Percentiles rank a stretch among this genome's conserved stretches.
Evolutionary conservation across 1,140 invertebrate species (phyloP).

Genomic region (Sinonovacula constricta): DNA sequence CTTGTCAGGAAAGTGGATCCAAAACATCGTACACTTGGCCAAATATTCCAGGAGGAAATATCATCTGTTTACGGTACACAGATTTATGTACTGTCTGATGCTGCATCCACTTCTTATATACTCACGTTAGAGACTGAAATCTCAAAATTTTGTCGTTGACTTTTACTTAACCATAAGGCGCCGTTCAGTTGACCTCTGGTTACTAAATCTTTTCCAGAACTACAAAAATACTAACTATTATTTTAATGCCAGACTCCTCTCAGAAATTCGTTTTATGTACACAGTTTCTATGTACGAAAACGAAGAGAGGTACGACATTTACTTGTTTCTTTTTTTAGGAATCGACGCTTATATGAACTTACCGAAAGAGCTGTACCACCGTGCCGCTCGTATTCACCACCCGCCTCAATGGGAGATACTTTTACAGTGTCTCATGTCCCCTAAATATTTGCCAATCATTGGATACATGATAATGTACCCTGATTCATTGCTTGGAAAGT

Average conservation of each 20-base stretch:
- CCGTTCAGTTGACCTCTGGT: not conserved
- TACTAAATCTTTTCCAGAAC: no score
- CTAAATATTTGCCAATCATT: slow-evolving; percentile 19
- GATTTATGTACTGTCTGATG: not conserved
- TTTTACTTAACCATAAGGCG: not conserved
- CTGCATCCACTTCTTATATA: not conserved
- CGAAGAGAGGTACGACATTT: no score
- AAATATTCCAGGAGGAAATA: slow-evolving; percentile 41
- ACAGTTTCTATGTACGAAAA: no score
- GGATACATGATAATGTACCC: slow-evolving; percentile 24
- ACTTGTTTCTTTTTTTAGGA: slow-evolving; percentile 9
- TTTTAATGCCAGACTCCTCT: no score
- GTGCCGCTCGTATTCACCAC: slow-evolving; percentile 12
- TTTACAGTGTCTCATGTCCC: slow-evolving; percentile 4
- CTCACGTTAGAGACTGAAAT: no score
- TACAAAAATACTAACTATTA: no score
- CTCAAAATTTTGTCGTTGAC: no score
- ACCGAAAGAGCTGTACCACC: slow-evolving; percentile 16
- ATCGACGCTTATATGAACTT: slow-evolving; percentile 38
- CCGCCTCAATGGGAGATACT: not conserved
- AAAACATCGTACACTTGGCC: slow-evolving; percentile 7
- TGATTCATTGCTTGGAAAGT: slow-evolving; percentile 10
- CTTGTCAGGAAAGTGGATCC: slow-evolving; percentile 51
- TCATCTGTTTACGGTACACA: not conserved
- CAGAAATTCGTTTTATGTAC: no score